phyloP scores from a whole-genome alignment of 2,888 invertebrate genomes.

The Caradrina kadenii region DNA sequence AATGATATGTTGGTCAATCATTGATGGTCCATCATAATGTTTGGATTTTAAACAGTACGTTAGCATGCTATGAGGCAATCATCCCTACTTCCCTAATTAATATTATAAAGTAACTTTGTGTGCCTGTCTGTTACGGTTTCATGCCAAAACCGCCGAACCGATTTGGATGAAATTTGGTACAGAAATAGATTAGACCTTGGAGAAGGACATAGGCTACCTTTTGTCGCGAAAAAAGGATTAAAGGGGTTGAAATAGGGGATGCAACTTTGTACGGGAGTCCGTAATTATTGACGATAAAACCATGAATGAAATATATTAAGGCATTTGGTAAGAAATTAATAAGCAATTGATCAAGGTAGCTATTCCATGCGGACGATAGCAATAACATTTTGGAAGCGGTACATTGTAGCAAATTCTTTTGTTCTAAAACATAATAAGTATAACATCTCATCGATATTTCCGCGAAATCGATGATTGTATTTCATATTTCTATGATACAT shows the following conservation, averaged over 20 bases:
- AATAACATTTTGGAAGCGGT: slow-evolving; percentile 19
- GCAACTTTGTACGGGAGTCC: too few species aligned
- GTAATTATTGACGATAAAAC: too few species aligned
- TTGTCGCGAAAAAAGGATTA: neutral
- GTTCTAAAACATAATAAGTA: slow-evolving; percentile 17
- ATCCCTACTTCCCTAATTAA: too few species aligned
- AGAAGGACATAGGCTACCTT: too few species aligned
- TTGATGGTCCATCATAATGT: slow-evolving; percentile 4
- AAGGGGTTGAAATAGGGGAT: neutral
- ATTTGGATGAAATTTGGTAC: too few species aligned
- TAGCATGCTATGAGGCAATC: slow-evolving; percentile 20
- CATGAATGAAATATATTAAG: too few species aligned
- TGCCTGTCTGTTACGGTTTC: too few species aligned
- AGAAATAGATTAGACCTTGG: too few species aligned
- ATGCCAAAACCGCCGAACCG: too few species aligned
- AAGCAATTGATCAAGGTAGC: too few species aligned
- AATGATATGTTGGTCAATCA: slow-evolving; percentile 17
- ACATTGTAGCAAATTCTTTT: slow-evolving; percentile 23
- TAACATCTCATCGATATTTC: slow-evolving; percentile 46
- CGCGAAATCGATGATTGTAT: slow-evolving; percentile 60
- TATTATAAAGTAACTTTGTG: too few species aligned
- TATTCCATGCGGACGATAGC: neutral
- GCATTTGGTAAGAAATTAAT: too few species aligned
- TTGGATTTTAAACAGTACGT: slow-evolving; percentile 25
- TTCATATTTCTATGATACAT: slow-evolving; percentile 64